Conservation (phyloP, 2,888 invertebrate genomes). For the Nemotelus pantherinus region DNA sequence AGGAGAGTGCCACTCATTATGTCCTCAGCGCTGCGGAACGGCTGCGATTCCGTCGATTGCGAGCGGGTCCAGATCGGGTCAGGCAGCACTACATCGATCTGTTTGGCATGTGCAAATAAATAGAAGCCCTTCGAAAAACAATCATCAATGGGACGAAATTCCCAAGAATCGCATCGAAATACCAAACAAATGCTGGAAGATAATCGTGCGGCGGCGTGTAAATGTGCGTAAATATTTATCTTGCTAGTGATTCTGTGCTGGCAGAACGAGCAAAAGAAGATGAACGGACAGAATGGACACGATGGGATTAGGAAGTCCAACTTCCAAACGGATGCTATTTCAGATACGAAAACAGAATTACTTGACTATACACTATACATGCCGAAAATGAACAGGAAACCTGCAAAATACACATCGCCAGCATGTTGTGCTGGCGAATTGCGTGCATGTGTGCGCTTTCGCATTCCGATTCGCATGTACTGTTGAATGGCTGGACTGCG, state of each 20-base stretch:
- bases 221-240: constrained; percentile 34
- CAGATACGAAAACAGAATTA: constrained; percentile 13
- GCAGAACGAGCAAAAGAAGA: background rate
- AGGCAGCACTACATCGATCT: constrained; percentile 4
- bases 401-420: constrained; percentile 22
- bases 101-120: constrained; percentile 36
- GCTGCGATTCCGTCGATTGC: background rate
- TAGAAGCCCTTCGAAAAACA: constrained; percentile 36
- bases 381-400: constrained; percentile 22
- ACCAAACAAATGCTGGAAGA: background rate
- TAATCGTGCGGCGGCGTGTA: constrained; percentile 24
- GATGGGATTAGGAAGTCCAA: constrained; percentile 37
- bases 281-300: background rate
- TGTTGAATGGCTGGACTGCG: constrained; percentile 9
- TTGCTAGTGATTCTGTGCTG: background rate
- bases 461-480: too few relatives aligned
- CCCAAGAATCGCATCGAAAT: constrained; percentile 3
- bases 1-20: constrained; percentile 18
- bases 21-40: background rate
- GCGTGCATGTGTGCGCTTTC: background rate
- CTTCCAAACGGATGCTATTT: constrained; percentile 34
- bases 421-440: constrained; percentile 18
- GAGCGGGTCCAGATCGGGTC: background rate
- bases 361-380: background rate
- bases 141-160: constrained; percentile 16